Conservation (phyloP, 2,888 invertebrate genomes). For the Aquatica leii region DNA sequence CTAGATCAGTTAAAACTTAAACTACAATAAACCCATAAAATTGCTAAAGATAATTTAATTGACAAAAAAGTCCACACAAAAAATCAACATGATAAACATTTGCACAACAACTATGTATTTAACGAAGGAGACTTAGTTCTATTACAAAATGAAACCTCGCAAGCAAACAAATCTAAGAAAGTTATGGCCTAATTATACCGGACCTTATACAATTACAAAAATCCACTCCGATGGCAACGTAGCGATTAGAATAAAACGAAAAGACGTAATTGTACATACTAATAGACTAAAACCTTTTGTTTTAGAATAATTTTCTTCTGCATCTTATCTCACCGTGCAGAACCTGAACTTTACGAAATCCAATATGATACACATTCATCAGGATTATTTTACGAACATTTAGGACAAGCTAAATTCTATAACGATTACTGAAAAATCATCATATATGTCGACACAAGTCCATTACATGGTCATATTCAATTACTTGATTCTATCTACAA, state of each 20-base stretch:
- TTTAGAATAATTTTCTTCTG: not conserved
- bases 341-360: not conserved
- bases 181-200: not conserved
- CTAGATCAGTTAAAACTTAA: conserved; percentile 38
- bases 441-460: not conserved
- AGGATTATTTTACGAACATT: conserved; percentile 6
- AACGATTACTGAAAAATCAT: conserved; percentile 1
- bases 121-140: conserved; percentile 5
- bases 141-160: not conserved
- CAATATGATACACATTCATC: not conserved
- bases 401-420: not conserved
- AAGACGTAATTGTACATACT: not conserved
- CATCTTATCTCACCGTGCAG: not conserved
- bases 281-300: not conserved
- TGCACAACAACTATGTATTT: not conserved
- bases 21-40: conserved; percentile 42
- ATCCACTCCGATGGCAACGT: not conserved
- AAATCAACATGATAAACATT: conserved; percentile 2
- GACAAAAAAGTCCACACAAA: conserved; percentile 40
- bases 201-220: not conserved
- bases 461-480: not conserved
- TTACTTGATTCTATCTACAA: not conserved
- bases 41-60: conserved; percentile 27
- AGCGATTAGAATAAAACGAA: not conserved
- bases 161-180: not conserved